phyloP scores from a whole-genome alignment of 2,888 invertebrate species.

The Diloba caeruleocephala region DNA sequence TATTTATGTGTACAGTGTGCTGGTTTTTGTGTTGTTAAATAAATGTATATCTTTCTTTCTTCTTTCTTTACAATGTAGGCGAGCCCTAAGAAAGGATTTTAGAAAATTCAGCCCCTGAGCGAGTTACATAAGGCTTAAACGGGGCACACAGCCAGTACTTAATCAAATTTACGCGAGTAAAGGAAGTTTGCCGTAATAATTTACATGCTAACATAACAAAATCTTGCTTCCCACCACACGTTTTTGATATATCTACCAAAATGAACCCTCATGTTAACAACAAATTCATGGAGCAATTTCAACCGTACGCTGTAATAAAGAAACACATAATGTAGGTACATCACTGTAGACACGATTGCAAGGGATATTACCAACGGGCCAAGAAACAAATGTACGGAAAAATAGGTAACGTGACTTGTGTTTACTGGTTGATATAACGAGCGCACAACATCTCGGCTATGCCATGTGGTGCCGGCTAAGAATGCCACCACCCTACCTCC shows the following conservation, averaged over 20 bases:
- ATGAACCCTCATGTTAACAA: slow-evolving; percentile 36
- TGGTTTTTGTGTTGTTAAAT: too few relatives aligned
- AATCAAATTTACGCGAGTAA: not conserved
- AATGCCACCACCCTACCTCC: too few relatives aligned
- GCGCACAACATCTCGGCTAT: too few relatives aligned
- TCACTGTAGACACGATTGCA: slow-evolving; percentile 27
- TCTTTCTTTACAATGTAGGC: too few relatives aligned
- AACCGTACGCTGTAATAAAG: slow-evolving; percentile 38
- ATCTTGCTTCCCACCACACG: slow-evolving; percentile 5
- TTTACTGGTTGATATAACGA: too few relatives aligned
- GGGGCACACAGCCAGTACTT: too few relatives aligned
- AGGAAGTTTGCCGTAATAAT: not conserved
- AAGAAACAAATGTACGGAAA: slow-evolving; percentile 23
- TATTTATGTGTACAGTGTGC: too few relatives aligned
- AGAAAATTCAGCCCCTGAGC: too few relatives aligned
- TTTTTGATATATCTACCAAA: slow-evolving; percentile 30
- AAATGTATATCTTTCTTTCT: too few relatives aligned
- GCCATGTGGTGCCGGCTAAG: too few relatives aligned
- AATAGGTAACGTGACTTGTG: slow-evolving; percentile 4
- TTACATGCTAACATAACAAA: slow-evolving; percentile 9
- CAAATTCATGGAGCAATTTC: slow-evolving; percentile 16
- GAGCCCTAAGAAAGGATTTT: too few relatives aligned
- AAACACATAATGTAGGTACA: slow-evolving; percentile 19
- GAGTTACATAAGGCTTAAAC: too few relatives aligned
- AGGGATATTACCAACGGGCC: slow-evolving; percentile 22